Evolutionary conservation across 2,113 vertebrate genomes (phyloP).

Genomic region (Sebastes schlegelii): DNA sequence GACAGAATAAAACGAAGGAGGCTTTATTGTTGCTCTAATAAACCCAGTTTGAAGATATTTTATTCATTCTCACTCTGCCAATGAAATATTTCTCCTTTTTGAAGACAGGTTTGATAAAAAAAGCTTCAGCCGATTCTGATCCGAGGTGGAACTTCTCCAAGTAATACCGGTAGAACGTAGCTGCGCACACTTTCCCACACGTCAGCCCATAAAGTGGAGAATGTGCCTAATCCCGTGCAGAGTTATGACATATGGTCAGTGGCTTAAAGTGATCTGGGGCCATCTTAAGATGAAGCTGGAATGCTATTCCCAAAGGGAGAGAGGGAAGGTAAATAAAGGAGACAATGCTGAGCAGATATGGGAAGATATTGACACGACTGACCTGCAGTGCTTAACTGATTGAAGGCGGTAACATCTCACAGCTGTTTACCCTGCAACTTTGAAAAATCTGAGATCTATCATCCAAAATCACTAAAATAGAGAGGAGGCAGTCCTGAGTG

Average conservation of each 20-base stretch:
- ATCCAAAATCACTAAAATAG: not conserved
- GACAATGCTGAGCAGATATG: constrained; percentile 69
- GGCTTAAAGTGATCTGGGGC: constrained; percentile 73
- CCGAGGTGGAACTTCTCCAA: not conserved
- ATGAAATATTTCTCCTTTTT: not conserved
- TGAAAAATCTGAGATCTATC: not conserved
- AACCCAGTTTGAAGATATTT: not conserved
- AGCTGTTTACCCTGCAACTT: constrained; percentile 62
- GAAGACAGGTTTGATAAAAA: not conserved
- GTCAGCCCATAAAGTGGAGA: constrained; percentile 68
- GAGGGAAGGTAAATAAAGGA: constrained; percentile 72
- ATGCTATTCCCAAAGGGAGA: constrained; percentile 60
- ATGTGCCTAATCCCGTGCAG: constrained; percentile 71
- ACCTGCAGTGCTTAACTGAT: constrained; percentile 64
- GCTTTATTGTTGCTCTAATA: not conserved
- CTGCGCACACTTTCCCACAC: constrained; percentile 64
- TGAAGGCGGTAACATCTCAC: constrained; percentile 67
- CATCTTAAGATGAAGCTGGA: constrained; percentile 69
- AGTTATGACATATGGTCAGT: constrained; percentile 79
- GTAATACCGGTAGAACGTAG: constrained; percentile 1
- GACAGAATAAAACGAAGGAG: not conserved
- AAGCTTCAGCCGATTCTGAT: constrained; percentile 3
- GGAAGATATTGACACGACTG: constrained; percentile 75
- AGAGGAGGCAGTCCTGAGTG: too few species aligned
- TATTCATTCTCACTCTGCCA: not conserved